phyloP scores from a whole-genome alignment of 2,113 vertebrate species.

The Chamaetylas fuelleborni region DNA sequence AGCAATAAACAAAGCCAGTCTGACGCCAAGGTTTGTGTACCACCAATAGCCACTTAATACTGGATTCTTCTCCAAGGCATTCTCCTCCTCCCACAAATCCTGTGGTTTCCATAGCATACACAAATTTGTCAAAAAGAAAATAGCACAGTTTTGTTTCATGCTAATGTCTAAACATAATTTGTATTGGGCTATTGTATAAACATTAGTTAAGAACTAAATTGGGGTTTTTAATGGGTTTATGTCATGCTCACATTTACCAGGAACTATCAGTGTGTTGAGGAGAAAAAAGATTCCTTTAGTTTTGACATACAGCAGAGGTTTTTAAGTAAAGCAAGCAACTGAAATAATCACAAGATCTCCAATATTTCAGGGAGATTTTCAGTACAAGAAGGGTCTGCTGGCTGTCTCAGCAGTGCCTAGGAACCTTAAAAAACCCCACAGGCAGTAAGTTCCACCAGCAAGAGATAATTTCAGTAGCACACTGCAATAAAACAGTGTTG shows the following conservation, averaged over 20 bases:
- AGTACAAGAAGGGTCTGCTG: neutral
- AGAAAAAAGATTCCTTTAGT: neutral
- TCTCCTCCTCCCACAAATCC: neutral
- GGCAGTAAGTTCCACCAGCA: neutral
- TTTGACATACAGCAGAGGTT: neutral
- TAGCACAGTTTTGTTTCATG: neutral
- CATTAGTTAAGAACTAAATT: conserved; percentile 4
- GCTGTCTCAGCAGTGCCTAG: neutral
- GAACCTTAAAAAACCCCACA: neutral
- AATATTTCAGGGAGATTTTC: conserved; percentile 23
- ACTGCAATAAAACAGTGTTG: neutral
- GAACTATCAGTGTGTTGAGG: neutral
- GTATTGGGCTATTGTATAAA: conserved; percentile 15
- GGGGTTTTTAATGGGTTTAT: neutral
- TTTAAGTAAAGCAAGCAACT: neutral
- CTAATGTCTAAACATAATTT: conserved; percentile 15
- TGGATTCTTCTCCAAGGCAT: neutral
- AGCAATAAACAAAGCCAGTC: neutral
- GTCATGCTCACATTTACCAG: neutral
- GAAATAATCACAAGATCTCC: neutral
- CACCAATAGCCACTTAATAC: neutral
- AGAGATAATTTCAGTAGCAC: neutral
- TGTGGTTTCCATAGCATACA: neutral
- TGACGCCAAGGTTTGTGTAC: neutral
- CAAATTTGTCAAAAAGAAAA: neutral